Base-by-base conservation (phyloP, 2,888 invertebrate genomes). In the Hypolimnas misippus region DNA sequence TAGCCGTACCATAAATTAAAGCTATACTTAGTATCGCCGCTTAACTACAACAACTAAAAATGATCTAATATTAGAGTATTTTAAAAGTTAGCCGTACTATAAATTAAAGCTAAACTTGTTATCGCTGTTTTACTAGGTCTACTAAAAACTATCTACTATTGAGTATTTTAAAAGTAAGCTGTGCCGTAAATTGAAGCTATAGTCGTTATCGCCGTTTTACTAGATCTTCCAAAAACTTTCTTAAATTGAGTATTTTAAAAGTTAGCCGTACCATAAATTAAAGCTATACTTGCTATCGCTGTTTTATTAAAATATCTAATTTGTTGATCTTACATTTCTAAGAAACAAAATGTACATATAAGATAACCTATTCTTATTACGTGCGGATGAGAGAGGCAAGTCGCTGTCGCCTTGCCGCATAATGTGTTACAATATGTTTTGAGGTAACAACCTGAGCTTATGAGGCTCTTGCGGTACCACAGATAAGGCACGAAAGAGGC, bases 381-480 rank as follows among this genome's bases (percentile, higher is more conserved):
- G 82, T 79, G 83, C 72, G 78, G 76, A 83, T 78, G 82, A 76
- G 75, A 70, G 77, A 73, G 81, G 82, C 81, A 80, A 81, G 82
- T 82, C 77, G 83, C 78, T 76, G 81, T 78, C 79, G 79, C 82
- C 77, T 77, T 76, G 79, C 81, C 82, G 85, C 87, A 86, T 89
- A 89, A 89, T 88, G 86, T 87, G 85, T 77, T 85, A 86, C 87
- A 89, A 89, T 87, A 86, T 89, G 87, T 89, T 87, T 78, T 70
- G 82, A 86, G 87, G 89, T 89, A 89, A 87, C 87, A 86, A 87
- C 87, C 81, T 83, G 83, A 74, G 89, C 87, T 88, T 89, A 89
- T 83, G 83, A 84, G 76, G 86, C 84, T 88, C 86, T 88, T 84
- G 83, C 80, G 85, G 82, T 78, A 74, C 82, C 79, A 78, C 81